phyloP scores from a whole-genome alignment of 1,140 invertebrate species.

The Bombus impatiens region DNA sequence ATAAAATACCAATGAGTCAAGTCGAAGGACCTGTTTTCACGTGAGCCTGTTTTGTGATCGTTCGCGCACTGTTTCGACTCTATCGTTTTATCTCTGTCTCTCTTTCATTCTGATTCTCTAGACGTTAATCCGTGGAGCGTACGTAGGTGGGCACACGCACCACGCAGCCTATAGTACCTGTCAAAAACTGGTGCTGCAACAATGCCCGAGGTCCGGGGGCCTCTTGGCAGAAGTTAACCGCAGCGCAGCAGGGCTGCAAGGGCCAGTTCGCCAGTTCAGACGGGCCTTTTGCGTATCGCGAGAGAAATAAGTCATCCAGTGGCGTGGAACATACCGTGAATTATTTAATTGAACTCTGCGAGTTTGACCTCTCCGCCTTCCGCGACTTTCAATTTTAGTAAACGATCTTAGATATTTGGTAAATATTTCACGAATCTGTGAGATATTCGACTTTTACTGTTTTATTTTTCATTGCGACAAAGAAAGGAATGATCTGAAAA shows the following conservation, averaged over 20 bases:
- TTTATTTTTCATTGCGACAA: neutral
- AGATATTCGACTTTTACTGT: no score
- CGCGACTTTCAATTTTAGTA: no score
- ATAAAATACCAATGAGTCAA: constrained; percentile 67
- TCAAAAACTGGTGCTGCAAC: constrained; percentile 73
- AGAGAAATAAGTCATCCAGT: constrained; percentile 67
- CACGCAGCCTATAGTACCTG: constrained; percentile 68
- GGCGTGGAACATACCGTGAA: constrained; percentile 29
- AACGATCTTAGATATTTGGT: neutral
- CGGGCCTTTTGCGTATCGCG: constrained; percentile 40
- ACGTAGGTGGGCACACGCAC: constrained; percentile 66
- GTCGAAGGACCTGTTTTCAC: constrained; percentile 53
- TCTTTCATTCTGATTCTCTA: constrained; percentile 38
- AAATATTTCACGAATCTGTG: neutral
- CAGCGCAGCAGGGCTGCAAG: constrained; percentile 67
- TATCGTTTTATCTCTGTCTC: neutral
- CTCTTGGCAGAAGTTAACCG: constrained; percentile 72
- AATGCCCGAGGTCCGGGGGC: constrained; percentile 61
- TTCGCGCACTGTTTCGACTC: neutral
- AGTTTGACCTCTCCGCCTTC: no score
- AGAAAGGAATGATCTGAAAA: no score
- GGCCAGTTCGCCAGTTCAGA: constrained; percentile 62
- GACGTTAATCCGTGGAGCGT: constrained; percentile 69
- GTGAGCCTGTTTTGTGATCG: constrained; percentile 1
- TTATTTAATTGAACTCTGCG: neutral